Evolutionary conservation across 2,888 invertebrate genomes (phyloP), one percentile per base, ranked within the genome.

Genomic region (Eupithecia insigniata): DNA sequence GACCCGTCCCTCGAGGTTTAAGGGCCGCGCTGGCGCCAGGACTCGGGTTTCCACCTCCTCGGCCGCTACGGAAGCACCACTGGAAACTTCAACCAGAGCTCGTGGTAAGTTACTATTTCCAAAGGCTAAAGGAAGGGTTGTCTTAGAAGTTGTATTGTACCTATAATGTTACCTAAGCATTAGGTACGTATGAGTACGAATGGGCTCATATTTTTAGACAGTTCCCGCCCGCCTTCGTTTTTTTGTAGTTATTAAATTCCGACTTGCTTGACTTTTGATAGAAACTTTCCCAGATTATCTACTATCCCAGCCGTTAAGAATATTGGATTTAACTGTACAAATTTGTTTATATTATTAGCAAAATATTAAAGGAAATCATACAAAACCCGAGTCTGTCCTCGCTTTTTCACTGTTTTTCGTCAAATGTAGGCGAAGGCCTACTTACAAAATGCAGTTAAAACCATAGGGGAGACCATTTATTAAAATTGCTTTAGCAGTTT

Each of bases 1-100:
- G 16, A 94, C 95, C 2, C 88, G 94, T 0, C 92, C 94, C 0
- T 92, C 93, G 7, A 84, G 94, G 34, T 94, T 93, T 85, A 93
- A 91, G 85, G 85, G 87, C 5, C 90, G 94, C 28, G 84, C 87
- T 2, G 92, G 91, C 60, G 93, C 95, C 3, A 88, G 93, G 28
- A 84, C 92, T 3, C 92, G 94, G 22, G 86, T 94, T 14, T 92
- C 95, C 8, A 81, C 95, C 86, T 77, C 95, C 78, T 80, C 85
- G 81, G 85, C 89, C 18, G 88, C 89, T 32, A 93, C 94, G 3
- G 93, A 95, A 78, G 86, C 94, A 0, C 90, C 94, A 0, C 88
- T 87, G 65, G 94, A 94, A 77, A 88, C 92, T 0, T 90, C 92
- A 36, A 93, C 94, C 7, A 93, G 92, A 89, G 87, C 87, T 32